Conservation (phyloP, 1,140 invertebrate genomes). For the Maniola jurtina region DNA sequence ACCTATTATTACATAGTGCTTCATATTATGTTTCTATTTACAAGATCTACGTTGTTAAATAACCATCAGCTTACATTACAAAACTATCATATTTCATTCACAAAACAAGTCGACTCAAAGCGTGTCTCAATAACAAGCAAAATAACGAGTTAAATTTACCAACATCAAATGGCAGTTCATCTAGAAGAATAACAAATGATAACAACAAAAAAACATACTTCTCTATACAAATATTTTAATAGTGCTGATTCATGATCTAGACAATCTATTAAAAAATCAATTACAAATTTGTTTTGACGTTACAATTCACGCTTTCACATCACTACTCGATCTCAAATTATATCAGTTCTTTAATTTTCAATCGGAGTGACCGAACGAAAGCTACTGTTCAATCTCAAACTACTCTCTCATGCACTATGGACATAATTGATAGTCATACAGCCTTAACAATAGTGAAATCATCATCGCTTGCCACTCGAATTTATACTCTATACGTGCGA, state of each 20-base stretch:
- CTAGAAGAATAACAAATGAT: constrained; percentile 13
- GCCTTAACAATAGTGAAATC: constrained; percentile 73
- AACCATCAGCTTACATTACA: neutral
- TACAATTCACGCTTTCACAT: constrained; percentile 41
- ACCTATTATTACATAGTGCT: neutral
- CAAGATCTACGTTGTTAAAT: neutral
- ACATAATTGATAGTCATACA: constrained; percentile 78
- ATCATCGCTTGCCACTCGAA: constrained; percentile 36
- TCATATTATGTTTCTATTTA: neutral
- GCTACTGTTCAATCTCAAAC: constrained; percentile 74
- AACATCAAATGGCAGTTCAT: constrained; percentile 11
- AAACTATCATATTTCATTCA: constrained; percentile 4
- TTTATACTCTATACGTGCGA: constrained; percentile 35
- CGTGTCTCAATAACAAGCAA: constrained; percentile 4
- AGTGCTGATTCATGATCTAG: constrained; percentile 28
- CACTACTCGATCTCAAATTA: constrained; percentile 69
- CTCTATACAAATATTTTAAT: constrained; percentile 18
- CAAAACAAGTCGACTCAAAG: constrained; percentile 1
- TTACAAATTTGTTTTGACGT: constrained; percentile 30
- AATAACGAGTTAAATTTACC: neutral
- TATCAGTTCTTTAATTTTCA: constrained; percentile 78
- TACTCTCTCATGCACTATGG: constrained; percentile 68
- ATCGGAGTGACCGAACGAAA: constrained; percentile 64
- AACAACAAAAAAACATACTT: constrained; percentile 13
- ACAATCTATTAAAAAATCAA: constrained; percentile 32